Base-by-base conservation (phyloP, 2,888 invertebrate genomes). In the Melinopterus prodromus region DNA sequence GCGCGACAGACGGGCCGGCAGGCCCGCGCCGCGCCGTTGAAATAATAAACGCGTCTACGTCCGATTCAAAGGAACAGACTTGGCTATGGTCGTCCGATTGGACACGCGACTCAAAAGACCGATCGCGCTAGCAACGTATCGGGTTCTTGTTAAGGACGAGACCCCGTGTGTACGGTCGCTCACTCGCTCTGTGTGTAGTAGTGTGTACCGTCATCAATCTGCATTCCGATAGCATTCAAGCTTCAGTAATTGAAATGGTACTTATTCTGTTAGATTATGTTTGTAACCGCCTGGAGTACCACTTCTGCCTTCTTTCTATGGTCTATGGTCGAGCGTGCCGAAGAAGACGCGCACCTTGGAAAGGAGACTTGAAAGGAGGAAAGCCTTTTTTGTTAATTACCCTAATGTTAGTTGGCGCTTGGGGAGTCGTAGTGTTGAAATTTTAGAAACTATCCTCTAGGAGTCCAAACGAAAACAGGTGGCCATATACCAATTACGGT, bases 81-180 rank as follows among this genome's bases (percentile, higher is more conserved):
- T 85, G 83, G 83, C 74, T 84, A 83, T 84, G 84, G 84, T 84
- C 83, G 83, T 83, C 85, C 83, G 84, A 85, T 85, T 85, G 84
- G 85, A 85, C 85, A 85, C 84, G 84, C 85, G 83, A 84, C 84
- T 82, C 81, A 84, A 83, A 84, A 82, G 76, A 78, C 16, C 71
- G 26, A 78, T 78, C 78, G 76, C 16, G 35, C n/a, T n/a, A 26
- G 71, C 74, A 79, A 80, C 79, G 79, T 77, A 82, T 83, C 83
- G 80, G 80, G 79, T 80, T 77, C 77, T 74, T 78, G 80, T 80
- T 77, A 72, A 72, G 77, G 69, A 72, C 16, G 69, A 72, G 70
- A 74, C 26, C 70, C 26, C 70, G 77, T 37, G 77, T 77, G 36
- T 38, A 26, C 26, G 26, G 26, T 26, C 26, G 26, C 26, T 26